Conservation (phyloP, 1,140 invertebrate species). For the Chrysopa pallens region DNA sequence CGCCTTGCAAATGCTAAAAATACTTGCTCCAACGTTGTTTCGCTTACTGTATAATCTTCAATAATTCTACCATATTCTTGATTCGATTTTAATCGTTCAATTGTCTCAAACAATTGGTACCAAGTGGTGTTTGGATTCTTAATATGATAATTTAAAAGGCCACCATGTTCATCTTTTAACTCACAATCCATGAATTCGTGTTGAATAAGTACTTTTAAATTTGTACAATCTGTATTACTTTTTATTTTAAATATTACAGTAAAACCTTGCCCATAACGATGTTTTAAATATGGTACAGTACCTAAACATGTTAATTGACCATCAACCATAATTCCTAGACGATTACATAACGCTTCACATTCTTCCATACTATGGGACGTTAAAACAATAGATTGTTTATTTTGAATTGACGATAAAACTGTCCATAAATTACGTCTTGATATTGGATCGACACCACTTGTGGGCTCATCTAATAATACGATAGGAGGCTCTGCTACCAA, state of each 20-base stretch:
- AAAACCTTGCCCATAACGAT: constrained; percentile 24
- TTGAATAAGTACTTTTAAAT: constrained; percentile 5
- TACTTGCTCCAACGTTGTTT: constrained; percentile 46
- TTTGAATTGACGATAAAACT: constrained; percentile 29
- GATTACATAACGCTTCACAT: constrained; percentile 57
- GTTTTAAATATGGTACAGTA: constrained; percentile 26
- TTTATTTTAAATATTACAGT: constrained; percentile 24
- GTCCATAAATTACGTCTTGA: constrained; percentile 44
- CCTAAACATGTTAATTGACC: constrained; percentile 42
- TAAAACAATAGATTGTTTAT: constrained; percentile 30
- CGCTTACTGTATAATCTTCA: constrained; percentile 41
- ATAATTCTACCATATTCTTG: constrained; percentile 14
- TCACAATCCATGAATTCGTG: constrained; percentile 4
- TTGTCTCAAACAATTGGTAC: constrained; percentile 29
- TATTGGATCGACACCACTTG: constrained; percentile 47
- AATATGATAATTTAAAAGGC: constrained; percentile 35
- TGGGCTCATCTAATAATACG: constrained; percentile 55
- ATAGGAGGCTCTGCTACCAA: constrained; percentile 58
- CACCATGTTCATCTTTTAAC: constrained; percentile 18
- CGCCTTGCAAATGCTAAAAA: constrained; percentile 20
- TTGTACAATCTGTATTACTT: background rate
- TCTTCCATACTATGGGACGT: constrained; percentile 72
- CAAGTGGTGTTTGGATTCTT: constrained; percentile 20
- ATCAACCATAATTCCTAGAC: constrained; percentile 66
- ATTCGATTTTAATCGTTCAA: constrained; percentile 26